phyloP scores from a whole-genome alignment of 2,888 invertebrate species.

The Tetragonisca angustula region DNA sequence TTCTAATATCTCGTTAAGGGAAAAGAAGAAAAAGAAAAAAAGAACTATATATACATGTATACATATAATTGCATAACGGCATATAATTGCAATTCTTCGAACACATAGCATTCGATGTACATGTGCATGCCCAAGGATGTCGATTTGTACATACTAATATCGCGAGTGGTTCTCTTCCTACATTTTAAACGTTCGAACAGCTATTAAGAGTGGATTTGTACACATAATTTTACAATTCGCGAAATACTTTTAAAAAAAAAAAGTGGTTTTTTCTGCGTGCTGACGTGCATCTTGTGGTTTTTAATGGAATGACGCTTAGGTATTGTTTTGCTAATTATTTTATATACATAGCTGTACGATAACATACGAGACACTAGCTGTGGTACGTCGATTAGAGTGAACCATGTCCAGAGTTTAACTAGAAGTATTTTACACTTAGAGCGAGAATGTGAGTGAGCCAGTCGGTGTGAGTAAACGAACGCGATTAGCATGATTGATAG shows the following conservation, averaged over 20 bases:
- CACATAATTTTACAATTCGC: constrained; percentile 34
- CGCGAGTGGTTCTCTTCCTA: constrained; percentile 40
- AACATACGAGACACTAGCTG: constrained; percentile 60
- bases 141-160: constrained; percentile 46
- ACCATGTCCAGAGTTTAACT: constrained; percentile 72
- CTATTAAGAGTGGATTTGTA: constrained; percentile 15
- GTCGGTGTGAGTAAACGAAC: constrained; percentile 1
- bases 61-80: no score
- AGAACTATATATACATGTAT: neutral
- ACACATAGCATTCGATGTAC: constrained; percentile 5
- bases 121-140: constrained; percentile 23
- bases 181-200: constrained; percentile 39
- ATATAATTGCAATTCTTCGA: neutral
- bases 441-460: constrained; percentile 20
- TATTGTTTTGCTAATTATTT: constrained; percentile 74
- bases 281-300: constrained; percentile 61
- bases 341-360: constrained; percentile 62
- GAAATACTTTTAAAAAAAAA: constrained; percentile 21
- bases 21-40: neutral
- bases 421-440: constrained; percentile 70
- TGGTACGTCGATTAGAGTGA: constrained; percentile 71
- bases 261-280: constrained; percentile 30
- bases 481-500: constrained; percentile 2
- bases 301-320: constrained; percentile 74
- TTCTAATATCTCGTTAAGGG: constrained; percentile 12